phyloP scores from a whole-genome alignment of 1,140 invertebrate genomes.

The Heliconius melpomene region DNA sequence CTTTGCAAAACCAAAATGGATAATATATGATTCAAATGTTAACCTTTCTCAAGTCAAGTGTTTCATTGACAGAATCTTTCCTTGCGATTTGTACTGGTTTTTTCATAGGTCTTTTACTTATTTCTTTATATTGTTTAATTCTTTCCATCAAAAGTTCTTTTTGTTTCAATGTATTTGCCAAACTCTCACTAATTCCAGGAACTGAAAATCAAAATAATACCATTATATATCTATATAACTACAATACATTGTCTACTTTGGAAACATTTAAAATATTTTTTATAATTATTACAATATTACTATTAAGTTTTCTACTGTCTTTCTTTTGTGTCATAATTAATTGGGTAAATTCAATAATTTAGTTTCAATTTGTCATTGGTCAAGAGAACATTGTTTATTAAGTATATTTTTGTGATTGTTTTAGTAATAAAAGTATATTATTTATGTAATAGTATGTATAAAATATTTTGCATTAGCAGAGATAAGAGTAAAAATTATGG shows the following conservation, averaged over 20 bases:
- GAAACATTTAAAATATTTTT: not conserved
- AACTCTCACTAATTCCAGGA: conserved; percentile 77
- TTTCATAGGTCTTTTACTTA: conserved; percentile 67
- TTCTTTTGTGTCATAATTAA: too few relatives aligned
- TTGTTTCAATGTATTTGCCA: conserved; percentile 75
- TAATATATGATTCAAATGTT: not conserved
- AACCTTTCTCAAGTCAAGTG: conserved; percentile 58
- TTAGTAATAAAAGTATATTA: too few relatives aligned
- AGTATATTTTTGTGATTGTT: too few relatives aligned
- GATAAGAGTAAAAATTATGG: too few relatives aligned
- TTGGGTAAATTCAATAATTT: too few relatives aligned
- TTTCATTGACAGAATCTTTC: conserved; percentile 50
- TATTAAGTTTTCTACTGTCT: too few relatives aligned
- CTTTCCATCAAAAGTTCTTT: conserved; percentile 75
- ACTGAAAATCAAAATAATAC: conserved; percentile 51
- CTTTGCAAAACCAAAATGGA: too few relatives aligned
- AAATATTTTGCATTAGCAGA: too few relatives aligned
- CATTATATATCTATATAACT: conserved; percentile 2
- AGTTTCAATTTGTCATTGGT: too few relatives aligned
- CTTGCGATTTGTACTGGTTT: conserved; percentile 50
- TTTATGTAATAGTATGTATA: too few relatives aligned
- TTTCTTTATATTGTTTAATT: conserved; percentile 77
- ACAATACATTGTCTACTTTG: not conserved
- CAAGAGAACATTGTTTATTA: too few relatives aligned
- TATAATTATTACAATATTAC: too few relatives aligned